Evolutionary conservation across 2,113 vertebrate species (phyloP), one percentile per base, ranked within the genome.

Genomic region (Toxostoma redivivum): DNA sequence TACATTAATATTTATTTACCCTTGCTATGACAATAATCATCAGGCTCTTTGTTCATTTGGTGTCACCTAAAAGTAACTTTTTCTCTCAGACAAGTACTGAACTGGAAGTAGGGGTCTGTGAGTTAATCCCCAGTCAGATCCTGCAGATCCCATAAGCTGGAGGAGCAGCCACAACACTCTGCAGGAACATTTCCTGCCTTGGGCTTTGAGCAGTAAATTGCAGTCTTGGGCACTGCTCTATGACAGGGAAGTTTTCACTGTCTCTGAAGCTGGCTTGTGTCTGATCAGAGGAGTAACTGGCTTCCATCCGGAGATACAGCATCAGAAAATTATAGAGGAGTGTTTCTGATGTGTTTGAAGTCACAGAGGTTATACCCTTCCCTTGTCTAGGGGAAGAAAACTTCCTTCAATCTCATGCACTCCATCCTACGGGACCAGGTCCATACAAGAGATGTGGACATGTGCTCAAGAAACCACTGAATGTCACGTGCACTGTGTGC

Each of bases 401-500:
- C 15, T 71, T 64, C 30, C 33, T 84, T 38, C 9, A 54, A 0
- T 35, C 45, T 60, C 53, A 54, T 12, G 21, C 1, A 1, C 45
- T 38, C 35, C 38, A 50, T 58, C 27, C 66, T 35, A 44, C 0
- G 0, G 62, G 4, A 11, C 6, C 20, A 47, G 27, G 64, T 60
- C 38, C 7, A 12, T 27, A 19, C 7, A 51, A 66, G 47, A 61
- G 23, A 35, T 9, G 24, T 40, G 28, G 20, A 72, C 67, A 23
- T 16, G 19, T 44, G 15, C 22, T 10, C 20, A 47, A 72, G 47
- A 27, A 62, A 33, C 8, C n/a, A 24, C 12, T 5, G 8, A 22
- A 25, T 38, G 44, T 30, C 3, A 7, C 0, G 0, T 61, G 40
- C 40, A 42, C 8, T 89, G 15, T 37, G 45, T 19, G 15, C 51